phyloP scores from a whole-genome alignment of 2,797 vertebrate species.

The Microctenopoma lineatum region DNA sequence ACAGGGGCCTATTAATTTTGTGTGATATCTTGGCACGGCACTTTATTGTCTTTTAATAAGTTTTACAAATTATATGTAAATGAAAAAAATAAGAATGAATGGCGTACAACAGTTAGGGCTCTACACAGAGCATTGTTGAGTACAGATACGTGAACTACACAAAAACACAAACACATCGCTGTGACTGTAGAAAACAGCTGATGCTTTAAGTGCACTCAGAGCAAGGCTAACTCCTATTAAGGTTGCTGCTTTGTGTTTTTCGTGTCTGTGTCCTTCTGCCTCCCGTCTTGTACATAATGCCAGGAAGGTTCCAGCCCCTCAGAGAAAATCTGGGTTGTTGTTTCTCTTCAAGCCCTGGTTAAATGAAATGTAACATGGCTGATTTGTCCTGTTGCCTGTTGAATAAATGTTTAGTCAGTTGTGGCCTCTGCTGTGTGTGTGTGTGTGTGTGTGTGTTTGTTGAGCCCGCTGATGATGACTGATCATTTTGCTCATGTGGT shows the following conservation, averaged over 20 bases:
- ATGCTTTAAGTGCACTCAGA: slow-evolving; percentile 64
- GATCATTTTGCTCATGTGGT: slow-evolving; percentile 67
- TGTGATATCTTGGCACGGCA: not conserved
- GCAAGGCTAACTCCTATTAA: slow-evolving; percentile 72
- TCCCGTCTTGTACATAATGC: slow-evolving; percentile 27
- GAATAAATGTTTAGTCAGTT: slow-evolving; percentile 15
- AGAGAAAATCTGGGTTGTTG: slow-evolving; percentile 45
- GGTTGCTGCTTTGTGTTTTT: slow-evolving; percentile 46
- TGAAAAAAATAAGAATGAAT: not conserved
- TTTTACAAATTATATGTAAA: not conserved
- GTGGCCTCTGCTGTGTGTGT: slow-evolving; percentile 8
- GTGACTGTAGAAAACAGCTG: slow-evolving; percentile 65
- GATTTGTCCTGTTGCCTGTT: slow-evolving; percentile 9
- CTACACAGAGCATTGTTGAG: not conserved
- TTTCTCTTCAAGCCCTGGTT: slow-evolving; percentile 41
- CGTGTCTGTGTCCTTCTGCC: slow-evolving; percentile 19
- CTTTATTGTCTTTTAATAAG: not conserved
- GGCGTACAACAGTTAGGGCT: not conserved
- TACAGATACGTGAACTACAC: slow-evolving; percentile 3
- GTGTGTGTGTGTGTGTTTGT: slow-evolving; percentile 18
- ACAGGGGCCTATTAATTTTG: slow-evolving; percentile 6
- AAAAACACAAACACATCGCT: slow-evolving; percentile 36
- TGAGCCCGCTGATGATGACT: slow-evolving; percentile 33
- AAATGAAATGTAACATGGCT: slow-evolving; percentile 58
- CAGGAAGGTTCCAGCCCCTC: slow-evolving; percentile 53